These are phyloP conservation scores for Biston stratarius DNA, from an alignment of 2,888 invertebrate species.

Conservation along the genomic window DNA sequence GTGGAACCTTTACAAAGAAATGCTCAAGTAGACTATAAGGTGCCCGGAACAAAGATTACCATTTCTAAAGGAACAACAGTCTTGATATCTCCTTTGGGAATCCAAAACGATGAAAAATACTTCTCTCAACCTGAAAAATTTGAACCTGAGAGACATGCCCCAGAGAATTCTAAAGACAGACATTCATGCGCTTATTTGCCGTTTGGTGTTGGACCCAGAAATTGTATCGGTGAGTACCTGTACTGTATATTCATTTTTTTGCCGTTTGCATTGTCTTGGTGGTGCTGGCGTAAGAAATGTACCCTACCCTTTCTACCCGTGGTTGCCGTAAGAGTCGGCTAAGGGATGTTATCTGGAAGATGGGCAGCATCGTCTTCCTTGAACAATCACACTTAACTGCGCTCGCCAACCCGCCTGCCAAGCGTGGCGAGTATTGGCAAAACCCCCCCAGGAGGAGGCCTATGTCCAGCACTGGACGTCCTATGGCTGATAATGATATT, in stretches of 20 bases:
- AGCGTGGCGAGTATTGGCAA: too few relatives aligned
- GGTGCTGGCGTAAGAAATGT: too few relatives aligned
- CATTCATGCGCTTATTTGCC: slow-evolving; percentile 69
- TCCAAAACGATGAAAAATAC: slow-evolving; percentile 72
- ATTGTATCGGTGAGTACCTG: slow-evolving; percentile 71
- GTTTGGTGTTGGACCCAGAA: slow-evolving; percentile 73
- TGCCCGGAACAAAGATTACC: slow-evolving; percentile 64
- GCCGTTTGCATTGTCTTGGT: too few relatives aligned
- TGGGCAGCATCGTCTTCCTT: too few relatives aligned
- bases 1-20: slow-evolving; percentile 66
- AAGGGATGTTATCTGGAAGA: too few relatives aligned
- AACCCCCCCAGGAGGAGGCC: too few relatives aligned
- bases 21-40: slow-evolving; percentile 59
- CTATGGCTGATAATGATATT: too few relatives aligned
- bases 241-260: background rate
- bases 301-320: too few relatives aligned
- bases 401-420: too few relatives aligned
- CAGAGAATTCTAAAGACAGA: slow-evolving; percentile 20
- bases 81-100: slow-evolving; percentile 61
- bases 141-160: slow-evolving; percentile 76
- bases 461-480: too few relatives aligned
- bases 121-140: slow-evolving; percentile 76
- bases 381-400: too few relatives aligned
- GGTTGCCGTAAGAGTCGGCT: too few relatives aligned
- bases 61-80: slow-evolving; percentile 64